Percentiles rank a stretch among this genome's conserved stretches.
phyloP scores from a whole-genome alignment of 2,113 vertebrate species.

The Xiphophorus hellerii region DNA sequence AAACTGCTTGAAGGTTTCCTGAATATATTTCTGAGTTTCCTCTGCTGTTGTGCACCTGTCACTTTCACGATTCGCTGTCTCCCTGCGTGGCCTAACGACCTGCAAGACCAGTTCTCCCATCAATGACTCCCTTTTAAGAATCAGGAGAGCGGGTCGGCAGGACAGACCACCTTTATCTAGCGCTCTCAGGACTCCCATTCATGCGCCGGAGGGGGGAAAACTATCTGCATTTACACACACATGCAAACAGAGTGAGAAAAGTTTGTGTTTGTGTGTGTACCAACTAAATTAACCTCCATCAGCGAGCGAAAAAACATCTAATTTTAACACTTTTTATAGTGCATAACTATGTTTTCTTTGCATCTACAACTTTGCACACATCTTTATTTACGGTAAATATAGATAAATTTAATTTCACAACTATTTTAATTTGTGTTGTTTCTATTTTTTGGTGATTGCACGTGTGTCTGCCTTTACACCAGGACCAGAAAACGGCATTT shows the following conservation, averaged over 20 bases:
- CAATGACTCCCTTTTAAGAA: conserved; percentile 79
- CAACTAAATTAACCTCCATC: conserved; percentile 64
- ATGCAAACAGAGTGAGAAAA: conserved; percentile 42
- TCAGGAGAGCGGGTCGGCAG: conserved; percentile 67
- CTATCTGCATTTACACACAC: conserved; percentile 53
- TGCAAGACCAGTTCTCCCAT: conserved; percentile 50
- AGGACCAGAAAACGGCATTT: neutral
- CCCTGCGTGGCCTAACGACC: conserved; percentile 24
- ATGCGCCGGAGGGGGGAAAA: conserved; percentile 61
- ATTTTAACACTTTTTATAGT: conserved; percentile 35
- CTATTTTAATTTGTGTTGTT: conserved; percentile 42
- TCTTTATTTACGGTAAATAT: conserved; percentile 65
- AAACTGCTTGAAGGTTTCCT: neutral
- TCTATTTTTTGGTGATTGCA: too few species aligned
- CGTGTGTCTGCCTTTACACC: too few species aligned
- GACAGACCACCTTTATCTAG: conserved; percentile 82
- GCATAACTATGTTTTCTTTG: conserved; percentile 40
- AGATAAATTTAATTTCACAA: conserved; percentile 62
- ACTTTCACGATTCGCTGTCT: conserved; percentile 23
- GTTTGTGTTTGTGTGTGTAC: conserved; percentile 42
- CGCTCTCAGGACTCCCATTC: conserved; percentile 78
- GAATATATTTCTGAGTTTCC: neutral
- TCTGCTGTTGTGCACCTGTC: conserved; percentile 1
- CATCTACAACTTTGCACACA: conserved; percentile 34
- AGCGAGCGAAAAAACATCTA: conserved; percentile 65